Conservation (phyloP, 2,113 vertebrate species). For the Crocuta crocuta region DNA sequence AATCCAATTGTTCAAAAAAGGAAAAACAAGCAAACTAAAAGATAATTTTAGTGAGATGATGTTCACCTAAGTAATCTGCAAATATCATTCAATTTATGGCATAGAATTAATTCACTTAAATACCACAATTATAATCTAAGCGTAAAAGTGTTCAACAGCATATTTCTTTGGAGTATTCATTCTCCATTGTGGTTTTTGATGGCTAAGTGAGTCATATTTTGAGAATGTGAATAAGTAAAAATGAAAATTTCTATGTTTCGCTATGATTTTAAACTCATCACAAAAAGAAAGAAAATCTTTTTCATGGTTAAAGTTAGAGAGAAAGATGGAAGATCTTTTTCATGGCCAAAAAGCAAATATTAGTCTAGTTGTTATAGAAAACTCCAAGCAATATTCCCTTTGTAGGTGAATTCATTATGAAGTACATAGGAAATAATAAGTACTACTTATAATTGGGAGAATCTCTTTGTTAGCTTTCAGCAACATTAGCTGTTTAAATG, state of each 20-base stretch:
- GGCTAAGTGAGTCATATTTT: constrained; percentile 14
- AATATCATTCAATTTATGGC: neutral
- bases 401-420: neutral
- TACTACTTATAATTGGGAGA: neutral
- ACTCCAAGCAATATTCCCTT: neutral
- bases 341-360: neutral
- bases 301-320: neutral
- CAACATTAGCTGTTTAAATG: neutral
- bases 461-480: neutral
- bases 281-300: neutral
- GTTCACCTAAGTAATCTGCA: neutral
- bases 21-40: constrained; percentile 28
- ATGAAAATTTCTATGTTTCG: neutral
- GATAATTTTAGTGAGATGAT: neutral
- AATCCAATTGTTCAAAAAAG: neutral
- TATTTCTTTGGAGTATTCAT: neutral
- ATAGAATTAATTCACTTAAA: constrained; percentile 20
- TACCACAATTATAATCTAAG: neutral
- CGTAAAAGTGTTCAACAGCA: neutral
- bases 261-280: constrained; percentile 30
- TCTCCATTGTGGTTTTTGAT: neutral
- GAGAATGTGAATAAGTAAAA: neutral
- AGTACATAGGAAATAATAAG: neutral
- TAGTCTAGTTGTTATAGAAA: neutral
- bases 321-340: neutral